Conservation (phyloP, 2,113 vertebrate species). For the Stercorarius parasiticus region DNA sequence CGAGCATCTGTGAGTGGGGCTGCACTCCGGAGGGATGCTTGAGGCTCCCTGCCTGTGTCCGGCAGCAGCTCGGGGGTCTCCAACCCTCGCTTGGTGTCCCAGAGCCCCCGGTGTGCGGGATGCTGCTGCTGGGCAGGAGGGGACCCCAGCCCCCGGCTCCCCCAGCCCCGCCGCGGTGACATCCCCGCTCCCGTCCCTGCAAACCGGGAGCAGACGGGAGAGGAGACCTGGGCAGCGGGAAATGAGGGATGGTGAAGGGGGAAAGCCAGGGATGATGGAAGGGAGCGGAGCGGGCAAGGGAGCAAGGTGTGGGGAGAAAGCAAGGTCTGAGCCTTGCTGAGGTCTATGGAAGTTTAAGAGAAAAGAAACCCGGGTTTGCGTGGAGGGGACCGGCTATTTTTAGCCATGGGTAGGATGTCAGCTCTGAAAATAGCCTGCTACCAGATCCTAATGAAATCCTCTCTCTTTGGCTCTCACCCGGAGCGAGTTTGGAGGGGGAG, state of each 20-base stretch:
- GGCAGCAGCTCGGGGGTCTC: fast-evolving
- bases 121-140: background rate
- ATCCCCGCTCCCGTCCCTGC: background rate
- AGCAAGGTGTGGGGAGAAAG: background rate
- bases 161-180: fast-evolving
- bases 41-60: background rate
- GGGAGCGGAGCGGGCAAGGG: background rate
- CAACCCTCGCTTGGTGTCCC: background rate
- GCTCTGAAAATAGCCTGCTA: constrained; percentile 76
- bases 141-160: background rate
- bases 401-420: constrained; percentile 76
- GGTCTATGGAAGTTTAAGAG: constrained; percentile 66
- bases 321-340: constrained; percentile 9
- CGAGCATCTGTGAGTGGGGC: fast-evolving
- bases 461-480: constrained; percentile 67
- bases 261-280: background rate
- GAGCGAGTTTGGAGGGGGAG: constrained; percentile 42
- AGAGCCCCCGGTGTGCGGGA: background rate
- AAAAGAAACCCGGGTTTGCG: constrained; percentile 66
- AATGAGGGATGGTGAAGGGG: background rate
- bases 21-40: background rate
- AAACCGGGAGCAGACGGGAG: background rate
- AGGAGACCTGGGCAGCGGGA: background rate
- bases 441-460: constrained; percentile 71
- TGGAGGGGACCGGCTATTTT: constrained; percentile 73